Evolutionary conservation across 37 sponge, comb jelly and placozoan species (phyloP).

Genomic region (Halichondria panicea): DNA sequence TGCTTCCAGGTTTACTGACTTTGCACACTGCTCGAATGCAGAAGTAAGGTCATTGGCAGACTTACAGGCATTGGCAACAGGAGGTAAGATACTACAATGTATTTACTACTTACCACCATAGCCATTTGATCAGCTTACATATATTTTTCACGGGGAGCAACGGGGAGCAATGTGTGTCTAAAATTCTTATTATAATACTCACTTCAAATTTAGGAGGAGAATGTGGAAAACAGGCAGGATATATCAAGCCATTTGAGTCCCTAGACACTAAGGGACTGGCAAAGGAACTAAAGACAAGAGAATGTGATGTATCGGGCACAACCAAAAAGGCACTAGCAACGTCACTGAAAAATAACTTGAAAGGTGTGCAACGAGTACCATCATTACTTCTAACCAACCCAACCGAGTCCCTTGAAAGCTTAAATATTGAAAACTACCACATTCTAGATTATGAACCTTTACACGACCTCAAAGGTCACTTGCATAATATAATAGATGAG

Average conservation of each 20-base stretch:
- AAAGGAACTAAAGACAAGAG: neutral
- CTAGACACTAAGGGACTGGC: neutral
- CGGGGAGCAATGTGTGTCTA: neutral
- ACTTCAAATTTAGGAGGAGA: neutral
- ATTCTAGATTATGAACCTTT: conserved; percentile 5
- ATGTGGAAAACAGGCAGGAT: conserved; percentile 2
- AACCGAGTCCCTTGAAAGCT: neutral
- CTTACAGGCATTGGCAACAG: conserved; percentile 2
- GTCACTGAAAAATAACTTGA: neutral
- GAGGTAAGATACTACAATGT: conserved; percentile 1
- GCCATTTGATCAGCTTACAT: too few species aligned
- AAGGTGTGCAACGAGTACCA: conserved; percentile 3
- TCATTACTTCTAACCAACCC: neutral
- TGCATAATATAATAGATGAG: neutral
- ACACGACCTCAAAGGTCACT: conserved; percentile 3
- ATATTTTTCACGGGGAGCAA: neutral
- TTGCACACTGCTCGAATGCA: neutral
- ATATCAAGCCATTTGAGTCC: neutral
- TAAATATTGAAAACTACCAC: neutral
- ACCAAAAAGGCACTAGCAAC: neutral
- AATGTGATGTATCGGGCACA: neutral
- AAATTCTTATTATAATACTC: neutral
- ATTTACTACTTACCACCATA: neutral
- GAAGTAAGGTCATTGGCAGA: neutral
- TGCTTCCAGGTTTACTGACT: neutral